A percentile compares a stretch with the other conserved stretches of the same genome.
Evolutionary conservation across 2,888 invertebrate genomes (phyloP).

Genomic region (Portevinia maculata): DNA sequence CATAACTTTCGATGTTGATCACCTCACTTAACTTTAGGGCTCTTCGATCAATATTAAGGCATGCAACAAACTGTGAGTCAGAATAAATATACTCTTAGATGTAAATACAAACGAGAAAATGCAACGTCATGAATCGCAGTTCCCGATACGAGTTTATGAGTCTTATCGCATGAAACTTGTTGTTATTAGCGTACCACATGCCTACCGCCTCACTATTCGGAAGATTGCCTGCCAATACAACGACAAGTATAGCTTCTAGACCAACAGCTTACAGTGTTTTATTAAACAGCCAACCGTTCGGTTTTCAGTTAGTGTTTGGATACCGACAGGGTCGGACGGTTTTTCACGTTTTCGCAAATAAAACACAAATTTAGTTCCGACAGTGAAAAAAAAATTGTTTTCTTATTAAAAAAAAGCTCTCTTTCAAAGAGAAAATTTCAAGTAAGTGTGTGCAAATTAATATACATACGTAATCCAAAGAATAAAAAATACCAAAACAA

Average conservation of each 20-base stretch:
- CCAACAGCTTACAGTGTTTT: conserved; percentile 25
- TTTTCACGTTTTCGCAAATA: conserved; percentile 19
- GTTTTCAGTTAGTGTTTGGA: conserved; percentile 78
- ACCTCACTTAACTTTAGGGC: no score
- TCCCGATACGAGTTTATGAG: conserved; percentile 5
- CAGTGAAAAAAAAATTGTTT: conserved; percentile 11
- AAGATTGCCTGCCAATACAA: conserved; percentile 54
- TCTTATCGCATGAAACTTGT: conserved; percentile 5
- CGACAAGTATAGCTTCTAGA: conserved; percentile 9
- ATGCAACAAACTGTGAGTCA: no score
- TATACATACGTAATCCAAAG: conserved; percentile 1
- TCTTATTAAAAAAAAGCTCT: conserved; percentile 15
- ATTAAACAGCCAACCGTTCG: conserved; percentile 16
- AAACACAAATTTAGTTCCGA: conserved; percentile 6
- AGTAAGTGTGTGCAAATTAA: conserved; percentile 56
- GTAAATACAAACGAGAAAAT: conserved; percentile 35
- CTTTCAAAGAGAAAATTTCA: conserved; percentile 41
- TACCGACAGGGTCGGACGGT: conserved; percentile 77
- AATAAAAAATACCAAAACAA: conserved; percentile 28
- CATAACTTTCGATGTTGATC: no score
- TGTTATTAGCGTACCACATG: conserved; percentile 2
- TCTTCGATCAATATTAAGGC: no score
- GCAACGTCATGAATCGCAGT: conserved; percentile 39
- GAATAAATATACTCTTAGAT: no score
- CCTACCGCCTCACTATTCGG: conserved; percentile 10